phyloP scores from a whole-genome alignment of 1,140 invertebrate genomes.

The Ridgeia piscesae region DNA sequence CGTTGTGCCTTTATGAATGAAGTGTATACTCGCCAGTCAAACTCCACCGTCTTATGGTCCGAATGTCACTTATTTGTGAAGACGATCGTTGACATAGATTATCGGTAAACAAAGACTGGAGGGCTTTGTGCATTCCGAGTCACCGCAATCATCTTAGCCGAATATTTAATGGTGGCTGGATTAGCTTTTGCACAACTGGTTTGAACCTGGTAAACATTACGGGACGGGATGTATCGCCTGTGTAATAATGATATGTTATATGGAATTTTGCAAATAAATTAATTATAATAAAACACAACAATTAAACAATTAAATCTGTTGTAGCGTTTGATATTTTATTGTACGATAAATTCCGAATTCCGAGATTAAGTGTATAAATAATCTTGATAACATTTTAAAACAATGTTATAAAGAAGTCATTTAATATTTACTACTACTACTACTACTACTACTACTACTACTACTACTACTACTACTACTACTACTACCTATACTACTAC shows the following conservation, averaged over 20 bases:
- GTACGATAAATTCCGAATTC: too few relatives aligned
- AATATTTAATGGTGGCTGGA: not conserved
- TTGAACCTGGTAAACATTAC: not conserved
- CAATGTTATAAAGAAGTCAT: too few relatives aligned
- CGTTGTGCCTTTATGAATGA: not conserved
- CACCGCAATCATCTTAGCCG: not conserved
- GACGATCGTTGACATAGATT: not conserved
- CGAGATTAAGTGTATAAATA: too few relatives aligned
- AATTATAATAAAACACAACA: not conserved
- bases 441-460: too few relatives aligned
- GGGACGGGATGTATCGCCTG: not conserved
- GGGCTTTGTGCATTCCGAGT: not conserved
- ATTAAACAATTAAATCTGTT: too few relatives aligned
- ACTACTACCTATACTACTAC: too few relatives aligned
- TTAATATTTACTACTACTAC: too few relatives aligned
- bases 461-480: too few relatives aligned
- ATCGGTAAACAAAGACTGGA: not conserved
- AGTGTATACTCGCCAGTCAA: not conserved
- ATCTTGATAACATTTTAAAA: too few relatives aligned
- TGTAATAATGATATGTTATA: not conserved
- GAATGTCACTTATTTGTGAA: not conserved
- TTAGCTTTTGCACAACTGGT: not conserved
- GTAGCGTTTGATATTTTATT: too few relatives aligned
- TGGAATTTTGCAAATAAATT: not conserved
- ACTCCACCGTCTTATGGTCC: not conserved